phyloP scores from a whole-genome alignment of 2,888 invertebrate genomes.

The Pseudolycoriella hygida region DNA sequence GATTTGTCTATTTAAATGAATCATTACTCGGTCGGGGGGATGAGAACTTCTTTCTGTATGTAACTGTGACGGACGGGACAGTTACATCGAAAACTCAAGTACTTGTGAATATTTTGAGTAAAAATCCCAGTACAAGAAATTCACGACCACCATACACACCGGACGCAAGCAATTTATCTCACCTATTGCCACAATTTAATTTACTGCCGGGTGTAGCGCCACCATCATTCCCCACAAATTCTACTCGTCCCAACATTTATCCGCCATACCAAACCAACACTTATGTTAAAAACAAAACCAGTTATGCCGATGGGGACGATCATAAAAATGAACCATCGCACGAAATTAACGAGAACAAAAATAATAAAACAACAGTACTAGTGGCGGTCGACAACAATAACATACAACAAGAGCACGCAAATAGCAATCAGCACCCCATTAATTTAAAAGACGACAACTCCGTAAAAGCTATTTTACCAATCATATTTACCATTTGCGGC shows the following conservation, averaged over 20 bases:
- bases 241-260: slow-evolving; percentile 13
- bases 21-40: slow-evolving; percentile 54
- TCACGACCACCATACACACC: slow-evolving; percentile 21
- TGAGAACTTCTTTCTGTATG: slow-evolving; percentile 45
- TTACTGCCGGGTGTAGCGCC: slow-evolving; percentile 24
- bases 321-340: background rate
- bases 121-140: slow-evolving; percentile 11
- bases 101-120: slow-evolving; percentile 36
- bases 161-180: slow-evolving; percentile 22
- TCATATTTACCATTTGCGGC: slow-evolving; percentile 45
- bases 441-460: slow-evolving; percentile 17
- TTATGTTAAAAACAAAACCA: background rate
- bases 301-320: background rate
- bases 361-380: background rate
- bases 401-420: background rate
- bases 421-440: slow-evolving; percentile 6
- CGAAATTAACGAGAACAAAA: background rate
- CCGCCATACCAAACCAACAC: slow-evolving; percentile 9
- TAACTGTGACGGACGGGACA: slow-evolving; percentile 47
- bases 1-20: slow-evolving; percentile 63
- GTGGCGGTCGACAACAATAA: background rate
- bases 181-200: slow-evolving; percentile 25
- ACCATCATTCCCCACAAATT: slow-evolving; percentile 2
- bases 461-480: slow-evolving; percentile 48
- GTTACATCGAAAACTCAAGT: slow-evolving; percentile 47